Evolutionary conservation across 2,797 vertebrate genomes (phyloP), one percentile per base, ranked within the genome.

Genomic region (Aythya fuligula): DNA sequence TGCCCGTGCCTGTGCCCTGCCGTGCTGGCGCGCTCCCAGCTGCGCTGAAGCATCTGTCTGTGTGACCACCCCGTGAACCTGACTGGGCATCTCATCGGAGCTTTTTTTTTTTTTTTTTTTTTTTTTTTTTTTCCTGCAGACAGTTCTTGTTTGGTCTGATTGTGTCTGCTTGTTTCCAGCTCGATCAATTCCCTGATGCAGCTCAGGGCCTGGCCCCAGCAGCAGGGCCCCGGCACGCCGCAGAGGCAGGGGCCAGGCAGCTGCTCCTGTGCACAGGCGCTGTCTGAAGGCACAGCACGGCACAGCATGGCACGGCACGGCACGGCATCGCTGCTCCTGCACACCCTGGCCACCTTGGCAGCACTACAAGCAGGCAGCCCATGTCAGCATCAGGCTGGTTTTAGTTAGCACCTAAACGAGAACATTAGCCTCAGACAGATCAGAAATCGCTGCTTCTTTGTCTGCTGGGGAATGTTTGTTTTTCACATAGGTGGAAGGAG

Each of bases 401-500:
- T 25, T 61, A 70, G 62, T 53, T 51, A 89, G 90, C 66, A 66
- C 49, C 61, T 61, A 89, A 74, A 67, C 16, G 47, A 0, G 54
- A 81, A 78, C 53, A 36, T 34, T 17, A 47, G 90, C 20, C 84
- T 73, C 25, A 84, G 78, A 61, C 24, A 65, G 73, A 79, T 87
- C 58, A 92, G 76, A 91, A 94, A 93, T 8, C 27, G 66, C 61
- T 82, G 67, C 51, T 94, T 61, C 71, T 90, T 72, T 81, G 71
- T 86, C 94, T 92, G 94, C 62, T 18, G 88, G 67, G 80, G 56
- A 82, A 87, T 49, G 74, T 61, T 84, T 71, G 89, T 80, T 76
- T 70, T 85, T 80, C 81, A 85, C 76, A 75, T 6, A 60, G 76
- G 85, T 86, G 92, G 70, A 79, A 92, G 81, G 8, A 93, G 45